Evolutionary conservation across 2,797 vertebrate species (phyloP).

Genomic region (Fringilla coelebs): DNA sequence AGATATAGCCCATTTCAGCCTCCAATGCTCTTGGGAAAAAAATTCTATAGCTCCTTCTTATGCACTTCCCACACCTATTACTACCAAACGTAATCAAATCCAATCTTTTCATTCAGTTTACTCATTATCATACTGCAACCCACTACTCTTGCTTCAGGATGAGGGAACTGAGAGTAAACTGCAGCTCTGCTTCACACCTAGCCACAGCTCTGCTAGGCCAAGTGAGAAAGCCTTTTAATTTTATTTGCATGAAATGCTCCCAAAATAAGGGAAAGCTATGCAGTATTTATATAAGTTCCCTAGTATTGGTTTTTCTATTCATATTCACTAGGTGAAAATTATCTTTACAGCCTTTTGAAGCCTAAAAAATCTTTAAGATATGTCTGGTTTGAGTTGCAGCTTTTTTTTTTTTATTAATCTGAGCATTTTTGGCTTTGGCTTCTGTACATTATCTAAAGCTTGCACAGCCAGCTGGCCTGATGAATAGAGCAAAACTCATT

Average conservation of each 20-base stretch:
- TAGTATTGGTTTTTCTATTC: background rate
- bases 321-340: background rate
- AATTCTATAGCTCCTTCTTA: background rate
- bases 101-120: background rate
- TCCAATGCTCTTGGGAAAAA: background rate
- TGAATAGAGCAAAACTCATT: background rate
- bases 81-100: background rate
- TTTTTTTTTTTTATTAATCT: constrained; percentile 3
- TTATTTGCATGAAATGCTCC: background rate
- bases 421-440: background rate
- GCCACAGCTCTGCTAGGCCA: background rate
- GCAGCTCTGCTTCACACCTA: background rate
- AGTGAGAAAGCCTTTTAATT: background rate
- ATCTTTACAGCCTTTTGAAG: background rate
- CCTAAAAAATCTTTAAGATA: background rate
- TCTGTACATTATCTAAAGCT: background rate
- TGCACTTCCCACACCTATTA: background rate
- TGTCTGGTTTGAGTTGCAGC: background rate
- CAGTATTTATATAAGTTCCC: background rate
- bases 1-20: background rate
- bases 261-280: background rate
- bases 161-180: background rate
- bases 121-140: background rate
- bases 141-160: background rate
- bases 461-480: constrained; percentile 9